These are phyloP conservation scores for Lepilemur ruficaudatus DNA, from an alignment of 2,797 vertebrate species.

Conservation along the genomic window DNA sequence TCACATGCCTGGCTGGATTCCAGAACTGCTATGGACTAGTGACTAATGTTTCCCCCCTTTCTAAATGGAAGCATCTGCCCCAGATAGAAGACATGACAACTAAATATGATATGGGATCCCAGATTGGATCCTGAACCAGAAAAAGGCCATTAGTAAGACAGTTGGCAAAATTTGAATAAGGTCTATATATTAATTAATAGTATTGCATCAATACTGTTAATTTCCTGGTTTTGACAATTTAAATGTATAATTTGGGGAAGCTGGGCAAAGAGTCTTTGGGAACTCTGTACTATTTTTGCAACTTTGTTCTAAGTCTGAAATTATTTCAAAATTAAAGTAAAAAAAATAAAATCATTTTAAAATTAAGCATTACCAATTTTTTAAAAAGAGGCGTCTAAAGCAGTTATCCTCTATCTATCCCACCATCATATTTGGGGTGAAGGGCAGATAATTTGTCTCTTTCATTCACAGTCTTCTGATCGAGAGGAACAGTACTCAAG, in stretches of 20 bases:
- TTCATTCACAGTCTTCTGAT: not conserved
- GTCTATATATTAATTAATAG: not conserved
- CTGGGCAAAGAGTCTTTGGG: not conserved
- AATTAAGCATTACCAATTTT: not conserved
- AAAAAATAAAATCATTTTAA: not conserved
- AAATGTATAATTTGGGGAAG: not conserved
- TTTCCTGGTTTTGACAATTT: not conserved
- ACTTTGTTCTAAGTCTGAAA: conserved; percentile 7
- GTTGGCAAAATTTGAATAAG: not conserved
- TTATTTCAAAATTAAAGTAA: conserved; percentile 50
- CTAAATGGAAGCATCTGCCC: not conserved
- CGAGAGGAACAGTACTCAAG: not conserved
- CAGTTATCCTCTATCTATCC: not conserved
- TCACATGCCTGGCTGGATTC: not conserved
- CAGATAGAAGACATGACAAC: not conserved
- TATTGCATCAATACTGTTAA: not conserved
- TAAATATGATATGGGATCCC: not conserved
- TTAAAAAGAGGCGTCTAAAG: not conserved
- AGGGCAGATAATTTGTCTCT: not conserved
- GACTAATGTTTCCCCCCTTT: not conserved
- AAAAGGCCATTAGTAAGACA: not conserved
- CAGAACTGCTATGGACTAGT: not conserved
- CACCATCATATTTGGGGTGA: not conserved
- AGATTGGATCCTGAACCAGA: not conserved
- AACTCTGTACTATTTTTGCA: not conserved